phyloP scores from a whole-genome alignment of 2,888 invertebrate genomes.

The Leptinotarsa haldemani region DNA sequence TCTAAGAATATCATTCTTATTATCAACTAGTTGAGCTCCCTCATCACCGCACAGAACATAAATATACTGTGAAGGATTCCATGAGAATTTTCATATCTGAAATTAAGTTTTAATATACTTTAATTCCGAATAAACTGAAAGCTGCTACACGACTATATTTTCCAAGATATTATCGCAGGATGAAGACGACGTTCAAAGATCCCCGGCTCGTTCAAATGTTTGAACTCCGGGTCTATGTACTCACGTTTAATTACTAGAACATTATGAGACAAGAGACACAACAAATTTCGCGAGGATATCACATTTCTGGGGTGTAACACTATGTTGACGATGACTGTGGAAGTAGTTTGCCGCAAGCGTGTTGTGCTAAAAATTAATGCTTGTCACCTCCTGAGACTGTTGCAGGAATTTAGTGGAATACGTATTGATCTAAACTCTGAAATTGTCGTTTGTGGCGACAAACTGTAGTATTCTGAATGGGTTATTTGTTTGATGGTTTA shows the following conservation, averaged over 20 bases:
- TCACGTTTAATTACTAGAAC: constrained; percentile 2
- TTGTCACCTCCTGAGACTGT: not conserved
- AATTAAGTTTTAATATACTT: not conserved
- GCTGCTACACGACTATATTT: not conserved
- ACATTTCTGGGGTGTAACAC: not conserved
- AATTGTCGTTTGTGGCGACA: not conserved
- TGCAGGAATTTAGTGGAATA: not conserved
- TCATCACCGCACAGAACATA: no score
- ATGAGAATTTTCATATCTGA: no score
- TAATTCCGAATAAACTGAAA: not conserved
- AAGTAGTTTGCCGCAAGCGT: not conserved
- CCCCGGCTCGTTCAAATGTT: constrained; percentile 10
- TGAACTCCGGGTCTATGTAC: constrained; percentile 4
- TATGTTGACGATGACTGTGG: not conserved
- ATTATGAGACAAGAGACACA: not conserved
- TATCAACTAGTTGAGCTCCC: no score
- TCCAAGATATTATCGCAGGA: not conserved
- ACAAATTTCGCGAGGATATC: constrained; percentile 2
- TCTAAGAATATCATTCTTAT: no score
- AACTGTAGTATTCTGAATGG: not conserved
- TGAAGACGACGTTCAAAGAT: not conserved
- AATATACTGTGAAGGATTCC: no score
- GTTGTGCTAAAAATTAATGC: constrained; percentile 8
- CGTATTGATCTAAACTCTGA: not conserved
- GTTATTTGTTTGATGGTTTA: not conserved